phyloP scores from a whole-genome alignment of 2,888 invertebrate species.

The Amaurobius ferox region DNA sequence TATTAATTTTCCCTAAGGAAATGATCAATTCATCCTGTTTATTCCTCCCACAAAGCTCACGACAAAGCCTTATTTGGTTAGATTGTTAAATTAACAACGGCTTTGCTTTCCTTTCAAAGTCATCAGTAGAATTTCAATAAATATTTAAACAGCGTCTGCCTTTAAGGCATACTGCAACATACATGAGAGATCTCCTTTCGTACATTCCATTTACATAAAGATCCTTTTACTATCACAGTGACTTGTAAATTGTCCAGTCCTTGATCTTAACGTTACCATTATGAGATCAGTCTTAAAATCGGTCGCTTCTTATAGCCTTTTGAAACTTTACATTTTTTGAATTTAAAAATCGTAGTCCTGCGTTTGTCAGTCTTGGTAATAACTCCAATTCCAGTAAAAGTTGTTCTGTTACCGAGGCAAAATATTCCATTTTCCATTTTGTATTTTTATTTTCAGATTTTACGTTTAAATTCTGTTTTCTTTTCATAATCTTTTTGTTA shows the following conservation, averaged over 20 bases:
- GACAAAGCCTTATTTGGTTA: not conserved
- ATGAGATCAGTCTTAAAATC: slow-evolving; percentile 14
- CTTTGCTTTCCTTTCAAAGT: not conserved
- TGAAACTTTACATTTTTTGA: not conserved
- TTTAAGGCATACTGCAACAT: slow-evolving; percentile 3
- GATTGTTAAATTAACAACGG: not conserved
- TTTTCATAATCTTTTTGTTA: not conserved
- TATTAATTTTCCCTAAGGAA: too few relatives aligned
- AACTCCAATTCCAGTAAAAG: slow-evolving; percentile 13
- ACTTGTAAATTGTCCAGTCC: slow-evolving; percentile 32
- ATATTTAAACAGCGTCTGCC: slow-evolving; percentile 5
- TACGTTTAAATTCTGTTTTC: not conserved
- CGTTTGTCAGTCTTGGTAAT: slow-evolving; percentile 19
- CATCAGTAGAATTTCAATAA: not conserved
- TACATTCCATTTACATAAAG: slow-evolving; percentile 16
- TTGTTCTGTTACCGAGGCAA: not conserved
- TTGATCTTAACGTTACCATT: slow-evolving; percentile 24
- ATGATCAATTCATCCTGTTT: too few relatives aligned
- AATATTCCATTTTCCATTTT: not conserved
- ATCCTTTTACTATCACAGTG: slow-evolving; percentile 2
- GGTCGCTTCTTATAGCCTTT: slow-evolving; percentile 15
- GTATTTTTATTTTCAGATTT: not conserved
- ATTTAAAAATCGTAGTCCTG: slow-evolving; percentile 12
- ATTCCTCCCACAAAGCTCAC: too few relatives aligned
- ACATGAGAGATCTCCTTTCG: not conserved